These are phyloP conservation scores for Anolis sagrei DNA, from an alignment of 2,113 vertebrate species.

Conservation along the genomic window DNA sequence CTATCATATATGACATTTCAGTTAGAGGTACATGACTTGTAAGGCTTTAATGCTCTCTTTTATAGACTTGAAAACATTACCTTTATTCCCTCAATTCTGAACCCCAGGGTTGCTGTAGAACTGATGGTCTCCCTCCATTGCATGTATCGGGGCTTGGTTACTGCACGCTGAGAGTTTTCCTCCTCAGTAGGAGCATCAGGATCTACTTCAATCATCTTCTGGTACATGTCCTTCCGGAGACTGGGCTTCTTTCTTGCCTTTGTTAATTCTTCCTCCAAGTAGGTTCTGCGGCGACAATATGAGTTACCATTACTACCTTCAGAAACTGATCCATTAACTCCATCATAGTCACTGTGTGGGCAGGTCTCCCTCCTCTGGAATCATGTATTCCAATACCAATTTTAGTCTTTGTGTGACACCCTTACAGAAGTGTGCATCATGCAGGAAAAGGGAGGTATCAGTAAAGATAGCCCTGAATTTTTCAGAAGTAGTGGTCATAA, in stretches of 20 bases:
- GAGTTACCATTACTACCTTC: not conserved
- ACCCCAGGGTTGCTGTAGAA: constrained; percentile 93
- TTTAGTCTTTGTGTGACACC: not conserved
- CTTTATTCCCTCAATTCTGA: constrained; percentile 98
- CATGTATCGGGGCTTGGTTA: constrained; percentile 98
- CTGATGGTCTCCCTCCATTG: constrained; percentile 99
- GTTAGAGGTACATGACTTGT: not conserved
- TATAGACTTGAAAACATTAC: constrained; percentile 67
- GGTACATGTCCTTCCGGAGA: constrained; percentile 94
- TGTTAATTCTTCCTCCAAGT: constrained; percentile 94
- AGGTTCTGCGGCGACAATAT: constrained; percentile 80
- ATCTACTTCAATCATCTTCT: constrained; percentile 97
- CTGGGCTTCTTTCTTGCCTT: constrained; percentile 96
- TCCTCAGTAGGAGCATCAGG: constrained; percentile 86
- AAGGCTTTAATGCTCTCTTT: not conserved
- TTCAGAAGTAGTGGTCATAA: not conserved
- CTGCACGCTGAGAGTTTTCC: constrained; percentile 84
- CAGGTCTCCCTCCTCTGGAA: not conserved
- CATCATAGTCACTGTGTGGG: not conserved
- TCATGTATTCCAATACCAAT: not conserved
- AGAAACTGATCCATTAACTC: not conserved
- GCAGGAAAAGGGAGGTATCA: not conserved
- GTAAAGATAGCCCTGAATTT: not conserved
- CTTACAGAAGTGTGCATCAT: not conserved
- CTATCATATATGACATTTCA: not conserved